phyloP scores from a whole-genome alignment of 2,797 vertebrate genomes.

The Silurus lanzhouensis region DNA sequence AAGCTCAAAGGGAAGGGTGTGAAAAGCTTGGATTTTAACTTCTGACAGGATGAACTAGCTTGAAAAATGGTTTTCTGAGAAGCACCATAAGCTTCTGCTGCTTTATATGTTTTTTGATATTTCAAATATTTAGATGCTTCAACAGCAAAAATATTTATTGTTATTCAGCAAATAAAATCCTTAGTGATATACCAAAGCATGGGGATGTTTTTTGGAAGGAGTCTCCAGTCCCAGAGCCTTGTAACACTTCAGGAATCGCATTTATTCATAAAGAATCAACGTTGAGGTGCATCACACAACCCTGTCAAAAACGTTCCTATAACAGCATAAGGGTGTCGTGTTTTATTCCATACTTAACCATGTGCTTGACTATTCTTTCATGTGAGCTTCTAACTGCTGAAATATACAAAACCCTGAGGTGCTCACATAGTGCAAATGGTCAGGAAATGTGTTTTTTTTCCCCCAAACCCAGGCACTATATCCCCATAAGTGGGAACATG shows the following conservation, averaged over 20 bases:
- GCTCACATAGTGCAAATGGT: constrained; percentile 17
- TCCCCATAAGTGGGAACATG: constrained; percentile 20
- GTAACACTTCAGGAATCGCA: too few relatives aligned
- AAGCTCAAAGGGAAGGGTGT: constrained; percentile 23
- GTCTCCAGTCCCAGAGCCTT: not conserved
- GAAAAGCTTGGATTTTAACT: constrained; percentile 20
- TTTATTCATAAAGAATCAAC: not conserved
- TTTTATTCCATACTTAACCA: not conserved
- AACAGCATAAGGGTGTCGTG: not conserved
- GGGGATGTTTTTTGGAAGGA: constrained; percentile 5
- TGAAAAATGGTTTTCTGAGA: not conserved
- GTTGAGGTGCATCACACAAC: not conserved
- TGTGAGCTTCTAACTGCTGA: not conserved
- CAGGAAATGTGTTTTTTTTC: constrained; percentile 5
- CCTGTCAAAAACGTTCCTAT: not conserved
- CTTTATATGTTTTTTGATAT: not conserved
- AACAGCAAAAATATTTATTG: not conserved
- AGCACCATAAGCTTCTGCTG: not conserved
- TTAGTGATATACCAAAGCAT: not conserved
- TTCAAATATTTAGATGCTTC: too few relatives aligned
- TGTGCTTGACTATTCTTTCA: not conserved
- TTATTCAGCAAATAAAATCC: not conserved
- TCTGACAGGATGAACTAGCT: constrained; percentile 18
- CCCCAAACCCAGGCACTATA: constrained; percentile 19
- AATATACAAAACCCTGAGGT: constrained; percentile 10